phyloP scores from a whole-genome alignment of 2,888 invertebrate genomes.

The Charanyca ferruginea region DNA sequence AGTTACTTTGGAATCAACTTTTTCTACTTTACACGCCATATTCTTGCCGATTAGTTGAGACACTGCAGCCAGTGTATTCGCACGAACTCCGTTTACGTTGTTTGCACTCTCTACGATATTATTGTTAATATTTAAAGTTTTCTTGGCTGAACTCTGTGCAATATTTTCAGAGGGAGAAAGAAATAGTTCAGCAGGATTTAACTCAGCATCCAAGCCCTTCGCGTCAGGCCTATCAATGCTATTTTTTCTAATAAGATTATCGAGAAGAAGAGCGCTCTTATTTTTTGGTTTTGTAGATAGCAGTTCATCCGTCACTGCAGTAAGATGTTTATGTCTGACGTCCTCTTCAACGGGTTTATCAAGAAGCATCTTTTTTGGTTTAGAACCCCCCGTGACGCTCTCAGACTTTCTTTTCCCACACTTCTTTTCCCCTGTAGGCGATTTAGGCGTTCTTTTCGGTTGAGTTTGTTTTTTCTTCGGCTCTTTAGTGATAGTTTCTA shows the following conservation, averaged over 20 bases:
- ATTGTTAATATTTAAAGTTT: constrained; percentile 87
- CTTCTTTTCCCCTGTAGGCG: constrained; percentile 82
- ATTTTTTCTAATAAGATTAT: constrained; percentile 91
- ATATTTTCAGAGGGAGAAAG: constrained; percentile 82
- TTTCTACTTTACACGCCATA: constrained; percentile 83
- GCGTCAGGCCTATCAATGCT: constrained; percentile 89
- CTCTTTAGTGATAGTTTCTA: constrained; percentile 79
- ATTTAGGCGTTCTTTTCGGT: constrained; percentile 76
- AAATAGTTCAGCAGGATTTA: constrained; percentile 87
- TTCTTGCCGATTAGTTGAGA: constrained; percentile 86
- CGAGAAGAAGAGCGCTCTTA: constrained; percentile 89
- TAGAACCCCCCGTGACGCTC: constrained; percentile 68
- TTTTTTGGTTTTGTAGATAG: constrained; percentile 81
- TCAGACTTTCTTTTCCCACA: constrained; percentile 86
- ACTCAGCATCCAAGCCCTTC: constrained; percentile 82
- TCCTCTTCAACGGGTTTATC: constrained; percentile 78
- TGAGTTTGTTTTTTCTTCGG: constrained; percentile 79
- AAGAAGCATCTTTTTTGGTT: constrained; percentile 79
- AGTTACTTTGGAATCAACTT: constrained; percentile 84
- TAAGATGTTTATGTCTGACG: constrained; percentile 74
- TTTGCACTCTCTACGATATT: constrained; percentile 84
- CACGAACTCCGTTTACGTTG: constrained; percentile 78
- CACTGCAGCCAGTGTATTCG: constrained; percentile 84
- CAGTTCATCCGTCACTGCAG: constrained; percentile 71
- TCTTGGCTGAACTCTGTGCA: constrained; percentile 81